phyloP scores from a whole-genome alignment of 2,113 vertebrate species.

The Speoplatyrhinus poulsoni region DNA sequence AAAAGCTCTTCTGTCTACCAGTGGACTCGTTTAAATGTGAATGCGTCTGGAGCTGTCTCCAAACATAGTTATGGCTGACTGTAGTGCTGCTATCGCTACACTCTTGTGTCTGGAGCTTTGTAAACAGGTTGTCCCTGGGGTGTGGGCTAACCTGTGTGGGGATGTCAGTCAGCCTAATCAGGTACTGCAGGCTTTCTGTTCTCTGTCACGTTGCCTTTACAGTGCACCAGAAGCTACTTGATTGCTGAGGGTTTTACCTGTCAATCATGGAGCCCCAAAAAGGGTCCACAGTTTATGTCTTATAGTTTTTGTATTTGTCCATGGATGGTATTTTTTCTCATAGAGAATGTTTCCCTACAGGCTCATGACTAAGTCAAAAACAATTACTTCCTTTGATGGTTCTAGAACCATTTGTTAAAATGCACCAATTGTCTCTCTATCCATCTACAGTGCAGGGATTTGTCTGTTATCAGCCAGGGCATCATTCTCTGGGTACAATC shows the following conservation, averaged over 20 bases:
- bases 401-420: background rate
- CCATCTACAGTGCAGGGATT: constrained; percentile 7
- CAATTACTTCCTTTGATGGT: constrained; percentile 1
- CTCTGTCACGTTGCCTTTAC: constrained; percentile 4
- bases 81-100: constrained; percentile 35
- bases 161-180: constrained; percentile 58
- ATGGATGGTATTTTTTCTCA: constrained; percentile 2
- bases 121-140: constrained; percentile 46
- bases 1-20: constrained; percentile 27
- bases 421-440: constrained; percentile 8
- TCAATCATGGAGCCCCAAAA: constrained; percentile 45
- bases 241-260: constrained; percentile 51
- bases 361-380: background rate
- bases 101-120: constrained; percentile 28
- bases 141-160: constrained; percentile 36
- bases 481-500: background rate
- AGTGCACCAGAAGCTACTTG: constrained; percentile 46
- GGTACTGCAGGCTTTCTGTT: constrained; percentile 41
- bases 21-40: constrained; percentile 56
- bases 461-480: constrained; percentile 6
- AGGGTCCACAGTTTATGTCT: constrained; percentile 1
- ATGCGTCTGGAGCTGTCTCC: constrained; percentile 39
- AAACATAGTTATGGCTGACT: constrained; percentile 47
- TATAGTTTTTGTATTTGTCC: background rate
- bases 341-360: background rate